phyloP scores from a whole-genome alignment of 2,113 vertebrate species.

The Pseudopodoces humilis region DNA sequence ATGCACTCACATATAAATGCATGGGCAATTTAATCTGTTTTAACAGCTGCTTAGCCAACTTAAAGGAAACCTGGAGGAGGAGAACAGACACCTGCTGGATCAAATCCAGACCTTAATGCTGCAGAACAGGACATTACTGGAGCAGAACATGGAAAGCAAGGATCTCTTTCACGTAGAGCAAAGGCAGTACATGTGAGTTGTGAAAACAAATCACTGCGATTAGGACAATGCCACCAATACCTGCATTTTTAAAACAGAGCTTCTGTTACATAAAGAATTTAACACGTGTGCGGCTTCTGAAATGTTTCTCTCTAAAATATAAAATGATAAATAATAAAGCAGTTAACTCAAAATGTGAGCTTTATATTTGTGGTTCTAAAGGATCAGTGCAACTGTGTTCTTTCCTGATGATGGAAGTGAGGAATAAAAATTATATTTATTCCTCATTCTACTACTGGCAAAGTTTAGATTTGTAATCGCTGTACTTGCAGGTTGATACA shows the following conservation, averaged over 20 bases:
- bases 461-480: background rate
- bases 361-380: background rate
- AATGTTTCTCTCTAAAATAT: background rate
- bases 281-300: background rate
- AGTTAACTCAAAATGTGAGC: background rate
- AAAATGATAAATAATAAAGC: background rate
- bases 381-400: background rate
- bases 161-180: slow-evolving; percentile 98
- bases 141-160: slow-evolving; percentile 99
- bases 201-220: background rate
- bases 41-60: slow-evolving; percentile 93
- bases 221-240: background rate
- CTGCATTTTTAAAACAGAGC: background rate
- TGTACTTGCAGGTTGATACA: background rate
- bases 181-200: slow-evolving; percentile 95
- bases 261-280: background rate
- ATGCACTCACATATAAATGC: background rate
- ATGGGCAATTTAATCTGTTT: slow-evolving; percentile 45
- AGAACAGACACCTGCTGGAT: slow-evolving; percentile 95
- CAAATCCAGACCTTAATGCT: slow-evolving; percentile 99
- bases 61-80: slow-evolving; percentile 97
- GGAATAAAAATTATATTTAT: background rate
- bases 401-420: background rate
- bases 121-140: slow-evolving; percentile 94
- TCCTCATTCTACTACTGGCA: background rate